Conservation (phyloP, 2,797 vertebrate species). For the Bothrops alternatus region DNA sequence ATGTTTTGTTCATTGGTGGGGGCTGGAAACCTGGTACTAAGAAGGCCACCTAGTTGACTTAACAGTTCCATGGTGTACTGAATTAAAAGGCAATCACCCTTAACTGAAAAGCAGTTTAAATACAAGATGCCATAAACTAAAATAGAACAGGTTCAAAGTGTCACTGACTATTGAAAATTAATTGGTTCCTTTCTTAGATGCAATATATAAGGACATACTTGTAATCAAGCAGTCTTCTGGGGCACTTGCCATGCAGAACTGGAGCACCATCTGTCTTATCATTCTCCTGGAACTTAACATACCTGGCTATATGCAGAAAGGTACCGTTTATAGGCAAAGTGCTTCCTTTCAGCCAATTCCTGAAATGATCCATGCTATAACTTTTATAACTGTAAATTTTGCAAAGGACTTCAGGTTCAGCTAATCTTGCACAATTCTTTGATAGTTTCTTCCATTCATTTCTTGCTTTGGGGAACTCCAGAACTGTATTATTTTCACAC, state of each 20-base stretch:
- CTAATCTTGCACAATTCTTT: not conserved
- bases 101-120: not conserved
- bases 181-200: not conserved
- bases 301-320: not conserved
- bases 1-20: not conserved
- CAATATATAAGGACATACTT: not conserved
- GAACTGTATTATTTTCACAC: not conserved
- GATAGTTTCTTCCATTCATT: not conserved
- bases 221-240: not conserved
- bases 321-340: not conserved
- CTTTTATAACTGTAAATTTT: not conserved
- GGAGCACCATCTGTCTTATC: not conserved
- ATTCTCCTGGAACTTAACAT: not conserved
- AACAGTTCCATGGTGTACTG: not conserved
- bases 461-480: not conserved
- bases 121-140: not conserved
- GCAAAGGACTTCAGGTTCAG: not conserved
- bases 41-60: not conserved
- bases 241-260: not conserved
- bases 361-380: not conserved
- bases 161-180: not conserved
- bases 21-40: not conserved
- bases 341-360: not conserved
- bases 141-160: not conserved
- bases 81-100: not conserved